Evolutionary conservation across 2,113 vertebrate species (phyloP), one percentile per base, ranked within the genome.

Genomic region (Centrocercus urophasianus): DNA sequence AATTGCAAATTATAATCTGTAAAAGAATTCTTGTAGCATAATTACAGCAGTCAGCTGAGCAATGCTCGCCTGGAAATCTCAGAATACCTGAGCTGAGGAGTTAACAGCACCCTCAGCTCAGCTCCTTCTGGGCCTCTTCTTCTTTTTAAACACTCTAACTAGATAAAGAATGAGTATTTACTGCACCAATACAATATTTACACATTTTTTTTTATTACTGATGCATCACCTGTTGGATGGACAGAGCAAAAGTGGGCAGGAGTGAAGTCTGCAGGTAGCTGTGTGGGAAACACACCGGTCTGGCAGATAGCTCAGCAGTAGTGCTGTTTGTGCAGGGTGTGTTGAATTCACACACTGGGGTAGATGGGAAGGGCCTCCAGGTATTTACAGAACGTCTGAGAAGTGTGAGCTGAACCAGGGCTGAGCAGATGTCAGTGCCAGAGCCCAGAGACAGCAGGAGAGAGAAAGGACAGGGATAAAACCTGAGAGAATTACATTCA

Each of bases 281-380:
- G 2, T 1, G 1, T 21, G 17, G 34, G 11, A 45, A 38, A 27
- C 36, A 38, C 0, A 22, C 10, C 6, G 4, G 8, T 13, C 56
- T 69, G 43, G 43, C 45, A 45, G 15, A 5, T 38, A 16, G 30
- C 13, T n/a, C 74, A 18, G 28, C 22, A 3, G 1, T 3, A 20
- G 43, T 3, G 18, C 52, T 32, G 32, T 11, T 1, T 10, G 20
- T 38, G 3, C 43, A 16, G 22, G 1, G 20, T 5, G 20, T 50
- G 50, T 12, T 2, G 6, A 22, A 32, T 42, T 63, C 47, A 3
- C 13, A 13, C 56, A 10, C 0, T 27, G 48, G 56, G 69, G 45
- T 32, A 18, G 61, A 3, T 2, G 48, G 25, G 11, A 43, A 38
- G 48, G 18, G 11, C 48, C 27, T 36, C 36, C 48, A 6, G 1